Evolutionary conservation across 2,888 invertebrate genomes (phyloP).

Genomic region (Apotomis turbidana): DNA sequence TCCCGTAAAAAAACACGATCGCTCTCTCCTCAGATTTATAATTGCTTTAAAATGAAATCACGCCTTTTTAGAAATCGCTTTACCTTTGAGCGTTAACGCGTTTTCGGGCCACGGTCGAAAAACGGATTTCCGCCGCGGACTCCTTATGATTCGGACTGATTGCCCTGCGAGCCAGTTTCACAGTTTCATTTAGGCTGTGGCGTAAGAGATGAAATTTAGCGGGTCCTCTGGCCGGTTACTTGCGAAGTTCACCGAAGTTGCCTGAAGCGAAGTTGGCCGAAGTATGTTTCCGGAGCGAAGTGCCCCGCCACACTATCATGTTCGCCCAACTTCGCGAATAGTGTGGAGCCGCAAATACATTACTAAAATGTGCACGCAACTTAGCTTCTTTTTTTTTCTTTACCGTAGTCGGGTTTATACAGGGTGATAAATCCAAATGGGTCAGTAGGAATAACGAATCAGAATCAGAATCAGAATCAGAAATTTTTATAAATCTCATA

Average conservation of each 20-base stretch:
- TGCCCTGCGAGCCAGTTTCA: conserved; percentile 56
- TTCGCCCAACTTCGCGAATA: neutral
- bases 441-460: no score
- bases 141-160: conserved; percentile 59
- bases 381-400: no score
- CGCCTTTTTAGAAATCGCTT: conserved; percentile 5
- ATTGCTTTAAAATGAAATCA: conserved; percentile 5
- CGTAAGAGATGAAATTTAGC: conserved; percentile 9
- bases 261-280: no score
- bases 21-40: conserved; percentile 10
- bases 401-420: no score
- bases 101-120: conserved; percentile 44
- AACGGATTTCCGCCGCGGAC: conserved; percentile 54
- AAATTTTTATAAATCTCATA: no score
- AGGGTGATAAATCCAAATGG: no score
- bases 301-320: no score
- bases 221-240: neutral
- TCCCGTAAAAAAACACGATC: conserved; percentile 3
- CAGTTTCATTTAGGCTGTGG: conserved; percentile 45
- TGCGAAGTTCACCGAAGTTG: neutral
- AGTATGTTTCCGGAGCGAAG: no score
- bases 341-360: no score
- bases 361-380: no score
- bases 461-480: no score
- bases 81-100: conserved; percentile 20